Base-by-base conservation (phyloP, 2,113 vertebrate species). In the Passer montanus region DNA sequence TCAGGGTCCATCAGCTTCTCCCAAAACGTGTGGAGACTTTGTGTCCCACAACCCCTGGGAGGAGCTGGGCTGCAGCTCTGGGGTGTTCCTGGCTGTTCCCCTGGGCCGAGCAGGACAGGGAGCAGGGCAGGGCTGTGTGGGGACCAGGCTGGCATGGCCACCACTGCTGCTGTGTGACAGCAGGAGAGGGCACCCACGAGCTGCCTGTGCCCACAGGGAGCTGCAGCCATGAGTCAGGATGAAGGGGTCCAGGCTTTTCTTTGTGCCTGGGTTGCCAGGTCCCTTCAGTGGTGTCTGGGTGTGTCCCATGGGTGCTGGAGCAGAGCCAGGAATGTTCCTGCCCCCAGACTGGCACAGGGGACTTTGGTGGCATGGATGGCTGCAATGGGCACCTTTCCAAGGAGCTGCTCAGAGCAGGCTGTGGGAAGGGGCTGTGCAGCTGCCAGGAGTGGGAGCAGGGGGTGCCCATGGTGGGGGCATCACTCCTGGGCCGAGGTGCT, bases 151-250 rank as follows among this genome's bases (percentile, higher is more conserved):
- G 80, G 41, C 72, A 60, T 0, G 1, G 89, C 67, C 68, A 73
- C 30, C 79, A 55, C 52, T 7, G 31, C 87, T 72, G 88, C 86
- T 67, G 4, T 2, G 75, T 47, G 94, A 26, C 79, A 91, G 91
- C 91, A 94, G 96, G 93, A 96, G 93, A 66, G 86, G 93, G 91
- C 89, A 84, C 59, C 94, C 91, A 84, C 2, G 87, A 62, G 89
- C 94, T 49, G 75, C 18, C 11, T 41, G 52, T 91, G 82, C 70
- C 88, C 9, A 8, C 2, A 16, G 18, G 1, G 11, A 79, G 82
- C 74, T 46, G 77, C 52, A 35, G 70, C 4, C 43, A 3, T 5
- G 13, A 2, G 52, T 8, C 55, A 16, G 66, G 56, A 39, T 1
- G 19, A 20, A 30, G 43, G 9, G 3, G 2, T 46, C 0, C 1